Conservation (phyloP, 2,888 invertebrate genomes). For the Ennomos fuscantarius region DNA sequence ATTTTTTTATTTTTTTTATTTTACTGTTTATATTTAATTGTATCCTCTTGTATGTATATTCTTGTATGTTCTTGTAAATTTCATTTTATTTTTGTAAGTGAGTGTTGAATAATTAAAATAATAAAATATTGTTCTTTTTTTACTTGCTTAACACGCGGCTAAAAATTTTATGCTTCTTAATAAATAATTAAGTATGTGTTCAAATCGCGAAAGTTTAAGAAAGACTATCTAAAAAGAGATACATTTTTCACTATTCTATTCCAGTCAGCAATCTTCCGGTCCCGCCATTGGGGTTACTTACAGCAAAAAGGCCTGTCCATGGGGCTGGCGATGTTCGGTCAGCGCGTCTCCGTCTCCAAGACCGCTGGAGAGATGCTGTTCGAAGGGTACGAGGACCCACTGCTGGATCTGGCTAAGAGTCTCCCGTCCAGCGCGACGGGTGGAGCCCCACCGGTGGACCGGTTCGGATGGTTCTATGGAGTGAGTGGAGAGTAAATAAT, state of each 20-base stretch:
- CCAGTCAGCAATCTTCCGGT: constrained; percentile 86
- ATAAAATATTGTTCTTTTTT: too few relatives aligned
- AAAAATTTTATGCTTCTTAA: too few relatives aligned
- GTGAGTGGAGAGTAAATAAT: constrained; percentile 43
- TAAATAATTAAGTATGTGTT: too few relatives aligned
- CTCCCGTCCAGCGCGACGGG: constrained; percentile 84
- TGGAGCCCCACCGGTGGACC: constrained; percentile 88
- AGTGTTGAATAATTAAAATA: too few relatives aligned
- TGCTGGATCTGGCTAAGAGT: constrained; percentile 87
- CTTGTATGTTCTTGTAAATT: too few relatives aligned
- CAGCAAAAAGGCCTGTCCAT: constrained; percentile 86
- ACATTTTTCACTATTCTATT: constrained; percentile 39
- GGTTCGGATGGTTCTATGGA: constrained; percentile 94
- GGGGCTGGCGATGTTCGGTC: constrained; percentile 83
- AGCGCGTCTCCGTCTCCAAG: constrained; percentile 85
- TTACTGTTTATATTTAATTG: too few relatives aligned
- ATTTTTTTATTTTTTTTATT: too few relatives aligned
- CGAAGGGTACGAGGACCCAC: constrained; percentile 91
- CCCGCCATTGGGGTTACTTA: constrained; percentile 84
- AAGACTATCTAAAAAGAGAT: too few relatives aligned
- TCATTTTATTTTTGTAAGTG: too few relatives aligned
- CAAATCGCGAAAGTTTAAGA: too few relatives aligned
- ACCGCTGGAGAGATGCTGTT: constrained; percentile 90
- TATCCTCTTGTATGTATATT: too few relatives aligned
- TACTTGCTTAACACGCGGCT: too few relatives aligned